A percentile compares a stretch with the other conserved stretches of the same genome.
Conservation (phyloP, 2,888 invertebrate genomes). For the Priocnemis perturbator region DNA sequence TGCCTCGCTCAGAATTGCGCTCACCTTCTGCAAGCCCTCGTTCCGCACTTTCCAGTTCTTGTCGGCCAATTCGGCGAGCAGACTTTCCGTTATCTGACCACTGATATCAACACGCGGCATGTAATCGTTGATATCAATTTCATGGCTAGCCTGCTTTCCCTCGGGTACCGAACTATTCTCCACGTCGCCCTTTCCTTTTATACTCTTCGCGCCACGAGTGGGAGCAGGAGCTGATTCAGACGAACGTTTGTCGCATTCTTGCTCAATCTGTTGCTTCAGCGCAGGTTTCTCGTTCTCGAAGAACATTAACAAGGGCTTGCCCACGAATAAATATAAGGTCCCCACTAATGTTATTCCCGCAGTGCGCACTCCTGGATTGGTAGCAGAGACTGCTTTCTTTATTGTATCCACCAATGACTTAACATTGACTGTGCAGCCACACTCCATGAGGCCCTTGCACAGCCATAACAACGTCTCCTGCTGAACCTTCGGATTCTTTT, state of each 20-base stretch:
- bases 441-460: slow-evolving; percentile 86
- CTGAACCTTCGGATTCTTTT: slow-evolving; percentile 94
- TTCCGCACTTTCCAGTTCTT: slow-evolving; percentile 93
- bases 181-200: slow-evolving; percentile 59
- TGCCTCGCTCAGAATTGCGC: slow-evolving; percentile 83
- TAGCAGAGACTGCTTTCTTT: slow-evolving; percentile 89
- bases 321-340: slow-evolving; percentile 88
- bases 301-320: slow-evolving; percentile 84
- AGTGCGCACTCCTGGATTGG: slow-evolving; percentile 89
- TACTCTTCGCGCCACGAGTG: slow-evolving; percentile 60
- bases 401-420: slow-evolving; percentile 85
- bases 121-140: slow-evolving; percentile 78
- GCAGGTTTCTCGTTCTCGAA: slow-evolving; percentile 93
- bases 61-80: slow-evolving; percentile 88
- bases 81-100: slow-evolving; percentile 86
- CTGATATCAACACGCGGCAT: slow-evolving; percentile 89
- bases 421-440: slow-evolving; percentile 87
- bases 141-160: slow-evolving; percentile 75
- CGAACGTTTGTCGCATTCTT: slow-evolving; percentile 86
- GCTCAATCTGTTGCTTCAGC: slow-evolving; percentile 88
- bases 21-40: slow-evolving; percentile 79
- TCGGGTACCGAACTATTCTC: slow-evolving; percentile 76
- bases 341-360: slow-evolving; percentile 86
- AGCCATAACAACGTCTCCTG: slow-evolving; percentile 91
- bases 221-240: slow-evolving; percentile 63